phyloP scores from a whole-genome alignment of 2,797 vertebrate genomes.

The Rhinogobio ventralis region DNA sequence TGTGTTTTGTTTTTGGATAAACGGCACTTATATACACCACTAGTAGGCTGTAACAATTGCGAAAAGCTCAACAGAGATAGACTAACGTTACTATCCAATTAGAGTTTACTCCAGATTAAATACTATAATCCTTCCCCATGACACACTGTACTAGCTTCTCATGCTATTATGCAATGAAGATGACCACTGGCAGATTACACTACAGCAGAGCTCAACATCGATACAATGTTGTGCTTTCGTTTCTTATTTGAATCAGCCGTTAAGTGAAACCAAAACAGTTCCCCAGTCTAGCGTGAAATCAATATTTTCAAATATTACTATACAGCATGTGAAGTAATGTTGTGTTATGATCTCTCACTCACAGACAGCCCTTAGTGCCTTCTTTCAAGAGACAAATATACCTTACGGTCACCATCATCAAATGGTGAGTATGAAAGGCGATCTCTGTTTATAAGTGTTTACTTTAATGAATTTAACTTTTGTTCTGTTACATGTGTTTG shows the following conservation, averaged over 20 bases:
- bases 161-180: slow-evolving; percentile 75
- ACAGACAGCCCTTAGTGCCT: slow-evolving; percentile 96
- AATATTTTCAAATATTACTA: too few species aligned
- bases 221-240: slow-evolving; percentile 27
- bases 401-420: slow-evolving; percentile 98
- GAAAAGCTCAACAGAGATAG: slow-evolving; percentile 45
- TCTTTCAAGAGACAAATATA: slow-evolving; percentile 98
- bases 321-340: background rate
- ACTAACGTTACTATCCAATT: slow-evolving; percentile 72
- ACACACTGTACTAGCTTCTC: slow-evolving; percentile 67
- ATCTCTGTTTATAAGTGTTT: background rate
- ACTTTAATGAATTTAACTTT: slow-evolving; percentile 21
- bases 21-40: background rate
- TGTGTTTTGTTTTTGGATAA: background rate
- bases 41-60: slow-evolving; percentile 3
- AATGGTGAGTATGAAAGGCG: slow-evolving; percentile 87
- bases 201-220: slow-evolving; percentile 2
- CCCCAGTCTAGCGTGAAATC: background rate
- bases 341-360: slow-evolving; percentile 60
- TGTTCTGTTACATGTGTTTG: background rate
- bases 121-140: slow-evolving; percentile 78
- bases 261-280: background rate
- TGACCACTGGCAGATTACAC: slow-evolving; percentile 62
- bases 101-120: slow-evolving; percentile 77
- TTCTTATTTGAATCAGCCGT: slow-evolving; percentile 7